Percentiles rank a stretch among this genome's conserved stretches.
phyloP scores from a whole-genome alignment of 64 coral and sea anemone species.

The Astreopora myriophthalma region DNA sequence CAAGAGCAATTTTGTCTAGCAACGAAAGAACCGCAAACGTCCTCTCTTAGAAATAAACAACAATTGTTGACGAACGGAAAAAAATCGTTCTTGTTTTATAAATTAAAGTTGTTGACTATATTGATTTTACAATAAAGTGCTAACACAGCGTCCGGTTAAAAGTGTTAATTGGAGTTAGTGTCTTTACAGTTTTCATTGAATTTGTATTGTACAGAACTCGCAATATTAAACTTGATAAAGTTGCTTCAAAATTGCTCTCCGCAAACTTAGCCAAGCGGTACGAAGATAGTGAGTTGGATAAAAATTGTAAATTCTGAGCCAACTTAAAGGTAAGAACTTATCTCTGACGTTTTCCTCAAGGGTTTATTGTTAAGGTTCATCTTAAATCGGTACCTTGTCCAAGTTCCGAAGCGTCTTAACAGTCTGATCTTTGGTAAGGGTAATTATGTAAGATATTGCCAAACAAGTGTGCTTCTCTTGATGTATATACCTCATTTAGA shows the following conservation, averaged over 20 bases:
- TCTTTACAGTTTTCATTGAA: neutral
- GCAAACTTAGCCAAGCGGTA: neutral
- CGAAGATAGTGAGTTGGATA: too few relatives aligned
- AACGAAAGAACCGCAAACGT: neutral
- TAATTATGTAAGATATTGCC: too few relatives aligned
- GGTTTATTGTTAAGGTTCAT: too few relatives aligned
- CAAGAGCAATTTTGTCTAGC: neutral
- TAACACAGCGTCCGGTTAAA: neutral
- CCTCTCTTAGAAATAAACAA: neutral
- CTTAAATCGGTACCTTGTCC: too few relatives aligned
- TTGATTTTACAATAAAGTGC: conserved; percentile 23
- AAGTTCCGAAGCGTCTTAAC: too few relatives aligned
- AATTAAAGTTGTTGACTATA: neutral
- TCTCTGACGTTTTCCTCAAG: too few relatives aligned
- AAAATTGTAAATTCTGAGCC: too few relatives aligned
- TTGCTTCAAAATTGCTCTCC: neutral
- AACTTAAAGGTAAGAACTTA: too few relatives aligned
- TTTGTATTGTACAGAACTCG: neutral
- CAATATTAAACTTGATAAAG: neutral
- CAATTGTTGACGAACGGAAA: neutral
- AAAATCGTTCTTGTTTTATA: neutral
- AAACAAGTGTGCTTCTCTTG: too few relatives aligned
- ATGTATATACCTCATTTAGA: too few relatives aligned
- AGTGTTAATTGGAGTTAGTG: conserved; percentile 11
- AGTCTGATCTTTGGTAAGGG: too few relatives aligned